These are phyloP conservation scores for Oreotrochilus melanogaster DNA, from an alignment of 2,113 vertebrate species.

Conservation along the genomic window DNA sequence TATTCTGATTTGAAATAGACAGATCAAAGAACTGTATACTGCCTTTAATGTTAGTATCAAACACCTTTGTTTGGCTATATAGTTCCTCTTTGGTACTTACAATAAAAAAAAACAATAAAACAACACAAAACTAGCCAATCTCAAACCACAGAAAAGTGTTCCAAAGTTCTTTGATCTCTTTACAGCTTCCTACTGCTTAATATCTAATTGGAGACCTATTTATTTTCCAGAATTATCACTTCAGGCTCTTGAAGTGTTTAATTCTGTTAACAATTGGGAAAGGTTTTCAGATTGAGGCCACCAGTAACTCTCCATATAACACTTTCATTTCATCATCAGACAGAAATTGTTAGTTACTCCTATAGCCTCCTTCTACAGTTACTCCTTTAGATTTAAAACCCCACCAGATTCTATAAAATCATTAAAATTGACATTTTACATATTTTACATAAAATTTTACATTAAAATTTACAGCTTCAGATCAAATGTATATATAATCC, in stretches of 20 bases:
- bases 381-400: neutral
- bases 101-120: neutral
- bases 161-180: neutral
- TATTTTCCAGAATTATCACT: neutral
- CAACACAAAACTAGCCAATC: neutral
- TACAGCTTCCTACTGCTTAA: neutral
- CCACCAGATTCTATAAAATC: neutral
- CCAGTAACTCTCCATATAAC: neutral
- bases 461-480: neutral
- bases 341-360: neutral
- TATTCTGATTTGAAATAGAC: neutral
- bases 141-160: neutral
- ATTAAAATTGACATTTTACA: neutral
- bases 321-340: neutral
- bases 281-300: neutral
- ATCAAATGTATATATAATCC: neutral
- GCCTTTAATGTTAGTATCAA: neutral
- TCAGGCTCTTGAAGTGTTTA: neutral
- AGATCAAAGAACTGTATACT: neutral
- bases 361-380: neutral
- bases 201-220: neutral
- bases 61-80: neutral
- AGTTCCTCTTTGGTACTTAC: neutral
- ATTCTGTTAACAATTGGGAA: neutral
- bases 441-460: too few relatives aligned